Percentiles rank a stretch among this genome's conserved stretches.
These are phyloP conservation scores for Neoscelio sp. DNA, from an alignment of 2,888 invertebrate genomes.

Conservation along the genomic window DNA sequence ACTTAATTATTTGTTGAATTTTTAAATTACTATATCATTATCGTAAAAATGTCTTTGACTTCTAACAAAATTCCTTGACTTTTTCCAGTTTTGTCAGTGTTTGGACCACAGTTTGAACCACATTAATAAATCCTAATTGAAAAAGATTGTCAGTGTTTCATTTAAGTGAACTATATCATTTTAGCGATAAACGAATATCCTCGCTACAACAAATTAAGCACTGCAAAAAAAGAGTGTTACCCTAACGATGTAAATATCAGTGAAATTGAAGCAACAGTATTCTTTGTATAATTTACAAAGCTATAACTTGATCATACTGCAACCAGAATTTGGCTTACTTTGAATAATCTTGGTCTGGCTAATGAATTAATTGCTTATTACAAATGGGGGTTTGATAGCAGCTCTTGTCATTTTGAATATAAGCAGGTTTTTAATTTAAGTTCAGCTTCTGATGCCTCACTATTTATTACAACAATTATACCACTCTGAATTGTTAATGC, in stretches of 20 bases:
- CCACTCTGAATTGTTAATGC: too few species aligned
- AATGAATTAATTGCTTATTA: not conserved
- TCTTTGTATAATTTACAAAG: constrained; percentile 2
- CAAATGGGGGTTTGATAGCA: too few species aligned
- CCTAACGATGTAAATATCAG: not conserved
- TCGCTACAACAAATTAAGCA: not conserved
- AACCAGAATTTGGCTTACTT: not conserved
- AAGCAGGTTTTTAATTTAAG: not conserved
- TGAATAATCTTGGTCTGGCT: not conserved
- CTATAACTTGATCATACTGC: not conserved
- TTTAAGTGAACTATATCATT: too few species aligned
- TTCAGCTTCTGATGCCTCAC: not conserved
- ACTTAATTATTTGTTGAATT: too few species aligned
- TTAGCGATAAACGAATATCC: not conserved
- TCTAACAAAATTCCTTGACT: too few species aligned
- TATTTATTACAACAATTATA: not conserved
- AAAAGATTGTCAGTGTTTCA: too few species aligned
- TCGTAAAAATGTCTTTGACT: too few species aligned
- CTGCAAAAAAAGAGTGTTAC: not conserved
- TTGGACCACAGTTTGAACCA: too few species aligned
- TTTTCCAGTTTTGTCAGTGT: too few species aligned
- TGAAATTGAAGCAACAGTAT: not conserved
- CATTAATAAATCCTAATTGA: too few species aligned
- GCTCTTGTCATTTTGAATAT: too few species aligned
- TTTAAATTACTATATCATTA: too few species aligned